phyloP scores from a whole-genome alignment of 2,113 vertebrate species.

The Hypocryptadius cinnamomeus region DNA sequence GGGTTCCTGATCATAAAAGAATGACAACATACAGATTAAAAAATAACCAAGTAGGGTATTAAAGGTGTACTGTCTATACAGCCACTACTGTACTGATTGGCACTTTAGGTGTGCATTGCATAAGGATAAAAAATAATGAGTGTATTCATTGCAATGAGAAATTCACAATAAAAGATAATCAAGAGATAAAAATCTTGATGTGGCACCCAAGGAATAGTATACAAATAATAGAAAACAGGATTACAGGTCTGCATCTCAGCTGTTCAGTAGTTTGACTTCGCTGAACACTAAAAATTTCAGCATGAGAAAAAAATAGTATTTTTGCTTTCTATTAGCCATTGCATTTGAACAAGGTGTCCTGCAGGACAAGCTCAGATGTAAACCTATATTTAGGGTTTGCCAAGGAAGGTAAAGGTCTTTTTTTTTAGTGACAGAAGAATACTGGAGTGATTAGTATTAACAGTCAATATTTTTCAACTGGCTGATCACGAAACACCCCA shows the following conservation, averaged over 20 bases:
- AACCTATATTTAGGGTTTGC: neutral
- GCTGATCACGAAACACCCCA: neutral
- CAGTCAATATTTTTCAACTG: neutral
- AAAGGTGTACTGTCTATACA: neutral
- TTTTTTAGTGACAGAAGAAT: neutral
- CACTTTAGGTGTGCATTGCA: neutral
- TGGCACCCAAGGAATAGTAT: neutral
- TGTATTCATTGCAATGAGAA: neutral
- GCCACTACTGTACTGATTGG: neutral
- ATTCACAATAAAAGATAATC: neutral
- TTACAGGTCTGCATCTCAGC: neutral
- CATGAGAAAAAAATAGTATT: neutral
- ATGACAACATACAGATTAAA: neutral
- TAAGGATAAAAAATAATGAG: neutral
- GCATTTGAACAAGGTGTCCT: neutral
- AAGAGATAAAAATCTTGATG: neutral
- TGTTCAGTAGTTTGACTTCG: neutral
- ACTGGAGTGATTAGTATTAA: neutral
- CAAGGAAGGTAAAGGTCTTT: neutral
- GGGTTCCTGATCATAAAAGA: neutral
- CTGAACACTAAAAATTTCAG: neutral
- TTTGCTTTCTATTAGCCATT: neutral
- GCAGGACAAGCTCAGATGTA: neutral
- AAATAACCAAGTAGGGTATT: neutral
- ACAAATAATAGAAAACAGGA: neutral